Evolutionary conservation across 2,888 invertebrate species (phyloP).

Genomic region (Gastracanthus pulcherrimus): DNA sequence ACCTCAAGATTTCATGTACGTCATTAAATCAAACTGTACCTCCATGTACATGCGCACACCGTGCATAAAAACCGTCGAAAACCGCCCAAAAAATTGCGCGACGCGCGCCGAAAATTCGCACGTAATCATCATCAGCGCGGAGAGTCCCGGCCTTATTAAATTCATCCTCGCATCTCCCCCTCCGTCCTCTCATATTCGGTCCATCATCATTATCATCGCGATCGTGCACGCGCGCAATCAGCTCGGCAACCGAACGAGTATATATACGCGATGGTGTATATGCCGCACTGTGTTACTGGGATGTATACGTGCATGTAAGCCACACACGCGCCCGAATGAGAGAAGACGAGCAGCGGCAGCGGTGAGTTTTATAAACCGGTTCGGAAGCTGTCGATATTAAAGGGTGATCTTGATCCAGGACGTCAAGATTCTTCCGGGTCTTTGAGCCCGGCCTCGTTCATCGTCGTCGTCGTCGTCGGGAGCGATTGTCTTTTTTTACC

Average conservation of each 20-base stretch:
- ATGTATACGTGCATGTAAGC: neutral
- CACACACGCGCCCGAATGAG: neutral
- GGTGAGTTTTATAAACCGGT: constrained; percentile 50
- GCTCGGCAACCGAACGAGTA: too few relatives aligned
- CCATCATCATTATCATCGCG: neutral
- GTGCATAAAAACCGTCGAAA: neutral
- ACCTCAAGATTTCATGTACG: neutral
- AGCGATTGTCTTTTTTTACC: constrained; percentile 2
- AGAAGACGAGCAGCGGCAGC: neutral
- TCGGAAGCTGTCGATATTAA: constrained; percentile 57
- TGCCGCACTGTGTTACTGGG: too few relatives aligned
- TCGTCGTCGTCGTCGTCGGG: too few relatives aligned
- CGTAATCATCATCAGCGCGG: constrained; percentile 49
- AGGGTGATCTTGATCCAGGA: constrained; percentile 50
- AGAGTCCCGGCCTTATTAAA: constrained; percentile 50
- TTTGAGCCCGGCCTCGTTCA: constrained; percentile 20
- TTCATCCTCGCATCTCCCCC: neutral
- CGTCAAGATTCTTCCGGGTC: constrained; percentile 53
- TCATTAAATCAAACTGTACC: constrained; percentile 34
- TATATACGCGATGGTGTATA: neutral
- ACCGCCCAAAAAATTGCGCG: neutral
- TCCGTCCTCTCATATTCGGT: neutral
- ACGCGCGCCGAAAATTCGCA: constrained; percentile 44
- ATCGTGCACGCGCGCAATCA: too few relatives aligned
- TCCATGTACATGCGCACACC: neutral